Evolutionary conservation across 2,888 invertebrate genomes (phyloP).

Genomic region (Aradus depressus): DNA sequence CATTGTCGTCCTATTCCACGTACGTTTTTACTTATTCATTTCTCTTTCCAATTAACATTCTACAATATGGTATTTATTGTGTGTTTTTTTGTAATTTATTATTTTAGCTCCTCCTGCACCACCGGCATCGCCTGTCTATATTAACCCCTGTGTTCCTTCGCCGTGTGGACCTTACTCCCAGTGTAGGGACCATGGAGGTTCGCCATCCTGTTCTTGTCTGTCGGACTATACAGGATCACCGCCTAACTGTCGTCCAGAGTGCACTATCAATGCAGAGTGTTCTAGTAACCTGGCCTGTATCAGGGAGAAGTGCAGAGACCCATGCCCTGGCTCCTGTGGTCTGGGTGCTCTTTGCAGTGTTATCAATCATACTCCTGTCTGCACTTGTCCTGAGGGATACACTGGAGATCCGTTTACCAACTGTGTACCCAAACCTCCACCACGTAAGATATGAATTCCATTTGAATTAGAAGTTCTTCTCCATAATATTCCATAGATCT

Average conservation of each 20-base stretch:
- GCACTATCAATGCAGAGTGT: slow-evolving; percentile 75
- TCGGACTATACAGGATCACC: slow-evolving; percentile 75
- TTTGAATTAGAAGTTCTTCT: neutral
- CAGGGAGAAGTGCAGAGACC: slow-evolving; percentile 64
- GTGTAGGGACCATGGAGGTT: slow-evolving; percentile 62
- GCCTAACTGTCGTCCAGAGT: slow-evolving; percentile 69
- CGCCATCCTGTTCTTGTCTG: slow-evolving; percentile 68
- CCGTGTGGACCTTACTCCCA: slow-evolving; percentile 78
- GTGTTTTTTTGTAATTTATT: neutral
- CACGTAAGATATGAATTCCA: slow-evolving; percentile 5
- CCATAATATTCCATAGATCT: neutral
- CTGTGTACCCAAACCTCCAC: slow-evolving; percentile 38
- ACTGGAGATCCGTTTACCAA: slow-evolving; percentile 47
- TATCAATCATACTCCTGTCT: slow-evolving; percentile 46
- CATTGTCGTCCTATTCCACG: slow-evolving; percentile 42
- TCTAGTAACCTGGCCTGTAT: slow-evolving; percentile 60
- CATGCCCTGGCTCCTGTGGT: slow-evolving; percentile 67
- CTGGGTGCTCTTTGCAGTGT: slow-evolving; percentile 57
- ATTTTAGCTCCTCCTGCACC: slow-evolving; percentile 21
- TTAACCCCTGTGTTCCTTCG: slow-evolving; percentile 71
- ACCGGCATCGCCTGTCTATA: slow-evolving; percentile 37
- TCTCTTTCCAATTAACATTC: no score
- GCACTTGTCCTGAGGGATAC: slow-evolving; percentile 45
- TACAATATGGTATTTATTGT: no score
- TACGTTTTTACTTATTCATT: no score